A percentile compares a stretch with the other conserved stretches of the same genome.
Evolutionary conservation across 1,140 invertebrate genomes (phyloP).

Genomic region (Limonius californicus): DNA sequence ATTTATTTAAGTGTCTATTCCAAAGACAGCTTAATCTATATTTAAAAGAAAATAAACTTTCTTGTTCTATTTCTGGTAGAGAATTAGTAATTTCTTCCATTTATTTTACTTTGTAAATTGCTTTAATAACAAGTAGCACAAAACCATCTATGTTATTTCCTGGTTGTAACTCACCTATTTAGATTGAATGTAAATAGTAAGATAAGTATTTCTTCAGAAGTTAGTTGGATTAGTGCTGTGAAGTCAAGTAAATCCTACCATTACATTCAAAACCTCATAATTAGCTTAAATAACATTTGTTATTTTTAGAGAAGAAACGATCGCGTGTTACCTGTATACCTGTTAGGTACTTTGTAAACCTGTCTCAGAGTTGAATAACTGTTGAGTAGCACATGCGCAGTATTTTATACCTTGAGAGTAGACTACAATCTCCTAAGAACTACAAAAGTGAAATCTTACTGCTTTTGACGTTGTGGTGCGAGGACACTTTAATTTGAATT

Average conservation of each 20-base stretch:
- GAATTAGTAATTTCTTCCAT: too few relatives aligned
- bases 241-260: not conserved
- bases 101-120: too few relatives aligned
- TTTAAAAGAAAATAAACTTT: too few relatives aligned
- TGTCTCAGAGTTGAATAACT: constrained; percentile 39
- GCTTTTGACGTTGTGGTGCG: not conserved
- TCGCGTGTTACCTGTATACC: constrained; percentile 19
- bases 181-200: too few relatives aligned
- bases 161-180: too few relatives aligned
- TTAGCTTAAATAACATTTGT: not conserved
- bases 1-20: too few relatives aligned
- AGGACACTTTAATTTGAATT: not conserved
- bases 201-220: too few relatives aligned
- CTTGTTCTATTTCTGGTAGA: too few relatives aligned
- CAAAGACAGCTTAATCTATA: too few relatives aligned
- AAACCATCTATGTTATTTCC: too few relatives aligned
- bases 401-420: constrained; percentile 35
- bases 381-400: constrained; percentile 28
- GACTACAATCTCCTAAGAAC: constrained; percentile 31
- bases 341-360: constrained; percentile 35
- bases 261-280: not conserved
- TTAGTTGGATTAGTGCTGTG: too few relatives aligned
- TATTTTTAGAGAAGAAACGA: not conserved
- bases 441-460: constrained; percentile 33
- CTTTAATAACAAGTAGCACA: too few relatives aligned